phyloP scores from a whole-genome alignment of 2,888 invertebrate genomes.

The Cryptophagus acutangulus region DNA sequence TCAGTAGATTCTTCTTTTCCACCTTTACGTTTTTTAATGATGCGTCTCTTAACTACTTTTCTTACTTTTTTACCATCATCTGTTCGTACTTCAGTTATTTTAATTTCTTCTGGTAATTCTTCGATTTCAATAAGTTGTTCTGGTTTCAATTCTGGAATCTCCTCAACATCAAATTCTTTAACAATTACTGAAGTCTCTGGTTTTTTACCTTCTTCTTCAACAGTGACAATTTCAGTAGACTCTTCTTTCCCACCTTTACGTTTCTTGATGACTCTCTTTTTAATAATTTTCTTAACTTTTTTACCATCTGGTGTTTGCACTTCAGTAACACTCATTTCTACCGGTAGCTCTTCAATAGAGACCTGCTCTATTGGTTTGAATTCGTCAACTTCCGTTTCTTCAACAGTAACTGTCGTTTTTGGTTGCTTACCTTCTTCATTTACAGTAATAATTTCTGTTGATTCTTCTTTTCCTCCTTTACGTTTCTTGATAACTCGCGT shows the following conservation, averaged over 20 bases:
- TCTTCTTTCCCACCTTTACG: constrained; percentile 44
- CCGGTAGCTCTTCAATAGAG: constrained; percentile 27
- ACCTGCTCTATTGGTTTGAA: constrained; percentile 16
- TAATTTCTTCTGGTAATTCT: constrained; percentile 41
- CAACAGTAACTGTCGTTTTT: constrained; percentile 36
- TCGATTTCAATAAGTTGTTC: constrained; percentile 33
- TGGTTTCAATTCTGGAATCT: constrained; percentile 22
- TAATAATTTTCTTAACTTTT: constrained; percentile 35
- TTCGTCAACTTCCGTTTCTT: constrained; percentile 29
- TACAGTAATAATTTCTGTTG: constrained; percentile 47
- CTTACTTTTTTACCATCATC: constrained; percentile 35
- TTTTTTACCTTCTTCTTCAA: constrained; percentile 31
- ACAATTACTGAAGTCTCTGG: constrained; percentile 37
- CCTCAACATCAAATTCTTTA: constrained; percentile 32
- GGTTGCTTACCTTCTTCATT: constrained; percentile 47
- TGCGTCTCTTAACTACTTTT: constrained; percentile 31
- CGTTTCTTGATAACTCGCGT: constrained; percentile 44
- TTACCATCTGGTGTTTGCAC: constrained; percentile 41
- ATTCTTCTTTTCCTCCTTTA: constrained; percentile 44
- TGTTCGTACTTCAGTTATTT: constrained; percentile 33
- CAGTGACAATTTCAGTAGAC: constrained; percentile 41
- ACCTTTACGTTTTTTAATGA: constrained; percentile 29
- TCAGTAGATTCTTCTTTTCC: constrained; percentile 39
- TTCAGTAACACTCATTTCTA: constrained; percentile 37
- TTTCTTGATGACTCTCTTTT: constrained; percentile 44